Evolutionary conservation across 2,113 vertebrate species (phyloP).

Genomic region (Aleadryas rufinucha): DNA sequence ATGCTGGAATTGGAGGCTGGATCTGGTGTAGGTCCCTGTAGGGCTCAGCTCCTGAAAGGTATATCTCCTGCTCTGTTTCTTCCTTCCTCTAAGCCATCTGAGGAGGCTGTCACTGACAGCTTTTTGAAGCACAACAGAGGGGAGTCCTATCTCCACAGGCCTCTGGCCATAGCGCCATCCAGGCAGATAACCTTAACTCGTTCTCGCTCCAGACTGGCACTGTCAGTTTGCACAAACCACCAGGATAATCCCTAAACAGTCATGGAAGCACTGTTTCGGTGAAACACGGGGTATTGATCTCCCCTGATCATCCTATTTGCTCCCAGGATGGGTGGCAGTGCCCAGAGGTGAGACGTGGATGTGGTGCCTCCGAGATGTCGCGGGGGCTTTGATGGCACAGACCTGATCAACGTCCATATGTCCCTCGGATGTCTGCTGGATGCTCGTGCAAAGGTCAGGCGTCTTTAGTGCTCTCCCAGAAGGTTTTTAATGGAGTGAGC

Average conservation of each 20-base stretch:
- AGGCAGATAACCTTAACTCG: background rate
- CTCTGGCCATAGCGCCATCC: background rate
- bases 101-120: background rate
- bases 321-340: background rate
- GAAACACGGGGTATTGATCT: fast-evolving
- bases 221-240: background rate
- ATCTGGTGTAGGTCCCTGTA: background rate
- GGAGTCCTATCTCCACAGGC: fast-evolving
- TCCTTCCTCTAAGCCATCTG: background rate
- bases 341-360: background rate
- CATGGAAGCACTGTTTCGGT: background rate
- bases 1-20: background rate
- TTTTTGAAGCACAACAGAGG: background rate
- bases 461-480: conserved; percentile 4
- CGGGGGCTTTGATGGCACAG: background rate
- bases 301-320: background rate
- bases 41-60: background rate
- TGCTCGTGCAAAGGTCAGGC: conserved; percentile 44
- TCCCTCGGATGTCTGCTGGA: background rate
- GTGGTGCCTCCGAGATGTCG: background rate
- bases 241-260: background rate
- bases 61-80: background rate
- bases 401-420: background rate
- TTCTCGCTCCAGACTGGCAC: background rate
- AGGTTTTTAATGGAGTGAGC: conserved; percentile 54